Percentiles rank a stretch among this genome's conserved stretches.
These are phyloP conservation scores for Serinus canaria DNA, from an alignment of 2,113 vertebrate genomes.

Conservation along the genomic window DNA sequence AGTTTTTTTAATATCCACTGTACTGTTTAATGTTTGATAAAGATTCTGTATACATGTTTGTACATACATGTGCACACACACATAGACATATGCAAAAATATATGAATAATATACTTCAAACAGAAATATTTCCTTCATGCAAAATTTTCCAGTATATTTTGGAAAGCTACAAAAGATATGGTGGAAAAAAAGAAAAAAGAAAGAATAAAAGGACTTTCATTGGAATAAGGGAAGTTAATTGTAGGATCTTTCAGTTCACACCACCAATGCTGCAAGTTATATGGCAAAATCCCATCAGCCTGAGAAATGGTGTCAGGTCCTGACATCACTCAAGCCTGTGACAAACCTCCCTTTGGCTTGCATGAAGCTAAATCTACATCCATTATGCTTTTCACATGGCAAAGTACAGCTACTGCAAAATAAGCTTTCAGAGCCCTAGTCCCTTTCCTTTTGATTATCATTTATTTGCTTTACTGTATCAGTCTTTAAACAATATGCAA, in stretches of 20 bases:
- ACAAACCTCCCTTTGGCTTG: neutral
- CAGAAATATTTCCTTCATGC: neutral
- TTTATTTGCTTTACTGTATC: neutral
- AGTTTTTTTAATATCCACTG: neutral
- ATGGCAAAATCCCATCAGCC: neutral
- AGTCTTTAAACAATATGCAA: constrained; percentile 34
- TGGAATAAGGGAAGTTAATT: neutral
- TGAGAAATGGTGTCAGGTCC: neutral
- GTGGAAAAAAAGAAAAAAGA: neutral
- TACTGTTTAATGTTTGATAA: neutral
- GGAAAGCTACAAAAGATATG: neutral
- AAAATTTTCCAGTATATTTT: neutral
- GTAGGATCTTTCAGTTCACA: neutral
- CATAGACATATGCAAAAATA: neutral
- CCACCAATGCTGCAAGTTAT: neutral
- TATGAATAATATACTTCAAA: neutral
- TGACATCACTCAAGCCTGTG: neutral
- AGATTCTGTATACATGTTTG: neutral
- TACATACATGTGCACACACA: neutral
- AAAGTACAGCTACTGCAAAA: neutral
- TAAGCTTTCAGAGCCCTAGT: neutral
- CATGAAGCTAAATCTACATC: neutral
- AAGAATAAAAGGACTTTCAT: neutral
- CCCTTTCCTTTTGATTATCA: neutral
- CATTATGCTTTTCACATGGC: neutral